Base-by-base conservation (phyloP, 1,140 invertebrate genomes). In the Neuroterus valhalla region DNA sequence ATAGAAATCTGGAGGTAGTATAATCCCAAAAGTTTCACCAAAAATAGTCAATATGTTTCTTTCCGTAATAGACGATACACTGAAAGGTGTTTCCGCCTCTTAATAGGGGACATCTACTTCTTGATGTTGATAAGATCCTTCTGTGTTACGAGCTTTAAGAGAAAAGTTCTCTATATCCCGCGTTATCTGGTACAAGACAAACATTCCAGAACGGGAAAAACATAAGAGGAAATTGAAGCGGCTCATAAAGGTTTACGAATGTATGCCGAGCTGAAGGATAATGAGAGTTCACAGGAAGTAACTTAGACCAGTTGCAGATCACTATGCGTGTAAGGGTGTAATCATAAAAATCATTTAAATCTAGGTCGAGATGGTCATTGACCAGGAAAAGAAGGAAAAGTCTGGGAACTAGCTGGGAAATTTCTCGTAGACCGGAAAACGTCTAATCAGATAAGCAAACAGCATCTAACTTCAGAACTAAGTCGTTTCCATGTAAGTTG, bases 191-290 rank as follows among this genome's bases (percentile, higher is more conserved):
- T 31, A 31, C 55, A 3, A 62, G 26, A 62, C 21, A 14, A 55
- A 4, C 21, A 55, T 55, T 5, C 52, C 23, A 21, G 55, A 31
- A 62, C 23, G 15, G 23, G 14, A n/a, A 26, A n/a, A 62, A 62
- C 55, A 26, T 62, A 62, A 62, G 26, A 26, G 55, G 26, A 62
- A 62, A 62, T 62, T 62, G 55, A 62, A 38, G 55, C 55, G 55
- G 55, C 55, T 62, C 55, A 62, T 62, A 62, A 62, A 62, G 55
- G 55, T 62, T 62, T 62, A 62, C 55, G 55, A 26, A 62, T 26
- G 55, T 62, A 15, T n/a, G 26, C 55, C 26, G 8, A 23, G 23
- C 55, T 23, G 26, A 62, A 62, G 26, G 55, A 62, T 62, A 62
- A 62, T 62, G 55, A 23, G n/a, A 38, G 55, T 14, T n/a, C 55